Evolutionary conservation across 2,888 invertebrate species (phyloP).

Genomic region (Drosophila leonis): DNA sequence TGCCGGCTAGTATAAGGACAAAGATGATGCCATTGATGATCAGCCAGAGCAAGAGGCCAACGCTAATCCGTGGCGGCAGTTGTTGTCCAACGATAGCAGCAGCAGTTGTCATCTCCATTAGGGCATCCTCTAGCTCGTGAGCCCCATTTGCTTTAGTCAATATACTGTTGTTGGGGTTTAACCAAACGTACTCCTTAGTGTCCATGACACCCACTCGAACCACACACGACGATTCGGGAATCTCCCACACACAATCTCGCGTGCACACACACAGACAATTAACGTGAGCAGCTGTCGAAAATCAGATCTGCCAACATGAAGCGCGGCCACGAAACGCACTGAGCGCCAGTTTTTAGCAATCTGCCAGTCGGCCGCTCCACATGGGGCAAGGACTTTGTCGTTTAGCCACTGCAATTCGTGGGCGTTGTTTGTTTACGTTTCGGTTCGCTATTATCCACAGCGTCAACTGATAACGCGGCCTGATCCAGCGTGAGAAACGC

Average conservation of each 20-base stretch:
- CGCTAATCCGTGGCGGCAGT: slow-evolving; percentile 21
- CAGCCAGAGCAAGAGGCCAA: slow-evolving; percentile 86
- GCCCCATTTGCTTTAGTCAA: neutral
- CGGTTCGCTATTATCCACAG: slow-evolving; percentile 56
- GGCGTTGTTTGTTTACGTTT: slow-evolving; percentile 81
- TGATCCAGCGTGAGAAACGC: slow-evolving; percentile 78
- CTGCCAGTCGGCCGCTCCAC: slow-evolving; percentile 59
- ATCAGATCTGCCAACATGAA: slow-evolving; percentile 28
- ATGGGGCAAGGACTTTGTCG: slow-evolving; percentile 51
- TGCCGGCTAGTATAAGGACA: slow-evolving; percentile 90
- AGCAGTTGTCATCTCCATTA: slow-evolving; percentile 10
- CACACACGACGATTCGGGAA: slow-evolving; percentile 43
- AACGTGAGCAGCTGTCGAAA: slow-evolving; percentile 24
- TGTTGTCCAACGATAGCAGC: neutral
- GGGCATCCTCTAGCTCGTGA: neutral
- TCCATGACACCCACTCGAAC: slow-evolving; percentile 24
- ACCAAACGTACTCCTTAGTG: slow-evolving; percentile 36
- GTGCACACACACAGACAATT: slow-evolving; percentile 8
- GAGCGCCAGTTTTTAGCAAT: slow-evolving; percentile 57
- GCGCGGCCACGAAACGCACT: slow-evolving; percentile 60
- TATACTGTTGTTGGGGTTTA: neutral
- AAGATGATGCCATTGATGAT: slow-evolving; percentile 89
- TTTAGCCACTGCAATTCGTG: slow-evolving; percentile 54
- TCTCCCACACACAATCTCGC: slow-evolving; percentile 32
- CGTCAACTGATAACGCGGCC: slow-evolving; percentile 47